Percentiles rank a stretch among this genome's conserved stretches.
These are phyloP conservation scores for Peromyscus aztecus DNA, from an alignment of 2,797 vertebrate genomes.

Conservation along the genomic window DNA sequence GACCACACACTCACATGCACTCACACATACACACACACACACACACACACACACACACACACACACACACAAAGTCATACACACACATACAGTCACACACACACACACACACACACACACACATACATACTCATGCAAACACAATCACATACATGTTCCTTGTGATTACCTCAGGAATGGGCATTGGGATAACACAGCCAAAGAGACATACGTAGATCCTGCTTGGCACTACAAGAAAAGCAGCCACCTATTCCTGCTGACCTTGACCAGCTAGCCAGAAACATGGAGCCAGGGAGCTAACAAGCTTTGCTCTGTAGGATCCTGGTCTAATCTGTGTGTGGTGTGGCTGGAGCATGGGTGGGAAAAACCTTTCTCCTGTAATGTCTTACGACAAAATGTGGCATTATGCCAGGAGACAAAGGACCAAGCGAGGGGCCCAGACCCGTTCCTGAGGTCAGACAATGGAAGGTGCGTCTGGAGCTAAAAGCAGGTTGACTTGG, in stretches of 20 bases:
- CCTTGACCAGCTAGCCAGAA: not conserved
- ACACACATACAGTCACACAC: not conserved
- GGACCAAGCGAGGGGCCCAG: too few species aligned
- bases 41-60: not conserved
- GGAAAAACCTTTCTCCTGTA: too few species aligned
- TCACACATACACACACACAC: too few species aligned
- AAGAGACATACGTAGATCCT: not conserved
- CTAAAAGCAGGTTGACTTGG: not conserved
- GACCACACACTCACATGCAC: not conserved
- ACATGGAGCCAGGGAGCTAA: not conserved
- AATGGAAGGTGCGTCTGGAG: not conserved
- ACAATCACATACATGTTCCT: not conserved
- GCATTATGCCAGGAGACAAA: not conserved
- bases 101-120: too few species aligned
- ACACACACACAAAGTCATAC: not conserved
- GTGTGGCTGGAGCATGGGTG: not conserved
- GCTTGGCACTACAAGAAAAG: not conserved
- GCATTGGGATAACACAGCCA: not conserved
- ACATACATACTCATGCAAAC: not conserved
- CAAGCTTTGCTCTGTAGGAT: not conserved
- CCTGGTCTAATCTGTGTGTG: not conserved
- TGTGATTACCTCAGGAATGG: not conserved
- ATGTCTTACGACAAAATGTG: not conserved
- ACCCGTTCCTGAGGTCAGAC: not conserved
- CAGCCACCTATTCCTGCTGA: not conserved